These are phyloP conservation scores for Liasis olivaceus DNA, from an alignment of 2,797 vertebrate genomes.

Conservation along the genomic window DNA sequence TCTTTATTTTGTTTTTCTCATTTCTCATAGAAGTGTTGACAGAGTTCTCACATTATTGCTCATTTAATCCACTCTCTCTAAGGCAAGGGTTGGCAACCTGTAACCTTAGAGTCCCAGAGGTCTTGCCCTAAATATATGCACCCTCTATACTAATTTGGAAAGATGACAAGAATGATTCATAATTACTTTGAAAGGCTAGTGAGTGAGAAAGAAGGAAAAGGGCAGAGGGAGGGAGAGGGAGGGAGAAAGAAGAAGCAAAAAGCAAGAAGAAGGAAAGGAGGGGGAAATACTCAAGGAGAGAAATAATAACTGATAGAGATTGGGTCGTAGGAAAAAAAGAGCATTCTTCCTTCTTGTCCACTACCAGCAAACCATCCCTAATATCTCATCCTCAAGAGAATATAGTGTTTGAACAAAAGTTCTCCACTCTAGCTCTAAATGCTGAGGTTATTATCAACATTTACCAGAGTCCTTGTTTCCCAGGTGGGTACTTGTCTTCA, in stretches of 20 bases:
- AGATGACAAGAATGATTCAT: neutral
- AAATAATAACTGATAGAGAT: neutral
- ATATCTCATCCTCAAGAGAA: neutral
- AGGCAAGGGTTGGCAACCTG: too few relatives aligned
- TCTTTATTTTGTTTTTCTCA: too few relatives aligned
- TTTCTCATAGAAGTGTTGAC: neutral
- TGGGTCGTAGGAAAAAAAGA: neutral
- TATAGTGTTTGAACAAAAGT: neutral
- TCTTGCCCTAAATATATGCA: too few relatives aligned
- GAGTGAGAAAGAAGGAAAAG: neutral
- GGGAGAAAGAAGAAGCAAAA: too few relatives aligned
- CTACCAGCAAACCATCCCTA: neutral
- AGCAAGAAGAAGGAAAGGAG: neutral
- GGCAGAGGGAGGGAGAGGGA: too few relatives aligned
- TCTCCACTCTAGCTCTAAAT: neutral
- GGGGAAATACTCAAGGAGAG: neutral
- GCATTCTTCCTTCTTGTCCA: neutral
- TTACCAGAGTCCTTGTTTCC: neutral
- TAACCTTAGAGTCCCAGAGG: too few relatives aligned
- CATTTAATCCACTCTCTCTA: neutral
- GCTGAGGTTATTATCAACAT: neutral
- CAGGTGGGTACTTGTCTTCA: neutral
- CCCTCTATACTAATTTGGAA: neutral
- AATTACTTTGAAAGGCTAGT: neutral
- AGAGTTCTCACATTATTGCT: neutral